Evolutionary conservation across 2,113 vertebrate genomes (phyloP).

Genomic region (Cettia cetti): DNA sequence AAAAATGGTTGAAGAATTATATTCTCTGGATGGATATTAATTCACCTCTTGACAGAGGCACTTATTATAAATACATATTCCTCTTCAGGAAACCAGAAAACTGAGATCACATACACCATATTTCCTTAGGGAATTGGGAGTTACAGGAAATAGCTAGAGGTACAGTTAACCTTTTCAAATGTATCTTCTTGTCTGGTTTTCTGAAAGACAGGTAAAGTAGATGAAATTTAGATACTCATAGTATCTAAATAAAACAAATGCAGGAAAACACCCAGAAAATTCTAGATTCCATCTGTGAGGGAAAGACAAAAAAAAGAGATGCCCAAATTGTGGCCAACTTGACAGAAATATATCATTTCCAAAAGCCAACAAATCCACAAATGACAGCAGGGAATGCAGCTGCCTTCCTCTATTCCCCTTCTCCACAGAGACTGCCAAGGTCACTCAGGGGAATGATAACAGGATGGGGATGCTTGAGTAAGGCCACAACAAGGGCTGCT

Average conservation of each 20-base stretch:
- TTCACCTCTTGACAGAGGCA: neutral
- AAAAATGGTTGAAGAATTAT: neutral
- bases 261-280: neutral
- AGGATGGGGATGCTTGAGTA: neutral
- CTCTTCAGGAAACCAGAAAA: neutral
- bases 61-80: neutral
- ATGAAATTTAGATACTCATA: neutral
- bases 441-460: neutral
- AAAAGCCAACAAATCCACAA: neutral
- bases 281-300: neutral
- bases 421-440: neutral
- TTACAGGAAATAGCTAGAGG: neutral
- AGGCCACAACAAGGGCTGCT: neutral
- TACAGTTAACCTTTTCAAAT: neutral
- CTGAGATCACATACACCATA: neutral
- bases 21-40: neutral
- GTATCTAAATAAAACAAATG: neutral
- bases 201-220: neutral
- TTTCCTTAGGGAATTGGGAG: neutral
- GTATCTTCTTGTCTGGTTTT: neutral
- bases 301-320: neutral
- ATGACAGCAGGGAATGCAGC: neutral
- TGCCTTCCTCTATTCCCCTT: neutral
- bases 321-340: neutral
- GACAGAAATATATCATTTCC: neutral